Base-by-base conservation (phyloP, 2,797 vertebrate species). In the Erpetoichthys calabaricus region DNA sequence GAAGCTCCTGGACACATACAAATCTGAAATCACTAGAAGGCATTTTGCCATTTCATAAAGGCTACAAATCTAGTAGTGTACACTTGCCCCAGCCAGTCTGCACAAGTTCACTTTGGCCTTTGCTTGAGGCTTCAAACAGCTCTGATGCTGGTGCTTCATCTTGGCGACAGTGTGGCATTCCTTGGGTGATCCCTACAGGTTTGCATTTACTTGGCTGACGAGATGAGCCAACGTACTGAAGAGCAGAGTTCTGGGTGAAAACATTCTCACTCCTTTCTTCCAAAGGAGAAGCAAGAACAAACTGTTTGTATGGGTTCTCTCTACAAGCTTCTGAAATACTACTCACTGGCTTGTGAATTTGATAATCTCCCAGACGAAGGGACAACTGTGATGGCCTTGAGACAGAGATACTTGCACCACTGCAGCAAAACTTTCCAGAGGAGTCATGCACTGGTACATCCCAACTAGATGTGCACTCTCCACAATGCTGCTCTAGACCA, bases 171-270 rank as follows among this genome's bases (percentile, higher is more conserved):
- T 80, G 81, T 3, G 82, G 75, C 47, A 71, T 7, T 3, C 80
- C 83, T 60, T 85, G 85, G 53, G 77, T 75, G 1, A 83, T 66
- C 44, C 70, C 73, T 2, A 73, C 60, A 3, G 80, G 70, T 63
- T 77, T 86, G 72, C 69, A 68, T 66, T 77, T 77, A 57, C 67
- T 8, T 0, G 66, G 66, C 67, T 73, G 78, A 61, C 57, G 65
- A 49, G 64, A 73, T 8, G 72, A 63, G 8, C 76, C 81, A 0
- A 73, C 70, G 70, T 68, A 73, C 53, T 66, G 45, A 9, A 68
- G 0, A 2, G 73, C 64, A n/a, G 65, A 45, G 5, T 60, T 59
- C 3, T 59, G 61, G 56, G 66, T 60, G 66, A 78, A 74, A 53
- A 70, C 56, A 0, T 70, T 64, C 3, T 69, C 73, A 0, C 68